Evolutionary conservation across 2,113 vertebrate genomes (phyloP).

Genomic region (Collichthys lucidus): DNA sequence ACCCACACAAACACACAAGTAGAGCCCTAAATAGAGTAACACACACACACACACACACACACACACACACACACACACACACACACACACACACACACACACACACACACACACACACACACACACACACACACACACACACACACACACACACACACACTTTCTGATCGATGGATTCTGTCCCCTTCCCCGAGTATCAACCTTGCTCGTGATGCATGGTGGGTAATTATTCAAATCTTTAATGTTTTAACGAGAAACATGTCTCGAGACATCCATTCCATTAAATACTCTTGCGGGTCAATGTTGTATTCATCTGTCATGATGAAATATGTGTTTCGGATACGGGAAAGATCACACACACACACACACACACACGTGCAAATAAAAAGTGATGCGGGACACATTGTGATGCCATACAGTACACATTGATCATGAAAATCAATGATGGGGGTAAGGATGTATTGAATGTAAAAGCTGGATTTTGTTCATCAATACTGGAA

Average conservation of each 20-base stretch:
- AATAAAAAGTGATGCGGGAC: background rate
- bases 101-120: slow-evolving; percentile 21
- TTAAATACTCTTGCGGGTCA: slow-evolving; percentile 29
- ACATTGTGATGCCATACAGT: background rate
- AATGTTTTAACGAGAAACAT: slow-evolving; percentile 25
- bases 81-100: background rate
- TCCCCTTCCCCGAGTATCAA: slow-evolving; percentile 26
- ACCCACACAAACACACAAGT: background rate
- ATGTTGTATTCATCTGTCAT: slow-evolving; percentile 45
- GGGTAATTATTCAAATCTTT: slow-evolving; percentile 53
- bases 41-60: slow-evolving; percentile 4
- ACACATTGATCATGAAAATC: slow-evolving; percentile 37
- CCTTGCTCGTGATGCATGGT: slow-evolving; percentile 26
- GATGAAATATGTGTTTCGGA: slow-evolving; percentile 2
- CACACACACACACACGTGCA: background rate
- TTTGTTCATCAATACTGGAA: slow-evolving; percentile 11
- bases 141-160: slow-evolving; percentile 8
- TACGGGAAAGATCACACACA: background rate
- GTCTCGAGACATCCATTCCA: slow-evolving; percentile 26
- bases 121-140: background rate
- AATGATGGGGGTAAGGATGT: background rate
- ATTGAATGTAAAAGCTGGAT: slow-evolving; percentile 41
- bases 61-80: slow-evolving; percentile 5
- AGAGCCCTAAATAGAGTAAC: background rate
- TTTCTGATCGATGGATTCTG: slow-evolving; percentile 41